Percentiles rank a stretch among this genome's conserved stretches.
phyloP scores from a whole-genome alignment of 2,888 invertebrate genomes.

The Stenoptilia bipunctidactyla region DNA sequence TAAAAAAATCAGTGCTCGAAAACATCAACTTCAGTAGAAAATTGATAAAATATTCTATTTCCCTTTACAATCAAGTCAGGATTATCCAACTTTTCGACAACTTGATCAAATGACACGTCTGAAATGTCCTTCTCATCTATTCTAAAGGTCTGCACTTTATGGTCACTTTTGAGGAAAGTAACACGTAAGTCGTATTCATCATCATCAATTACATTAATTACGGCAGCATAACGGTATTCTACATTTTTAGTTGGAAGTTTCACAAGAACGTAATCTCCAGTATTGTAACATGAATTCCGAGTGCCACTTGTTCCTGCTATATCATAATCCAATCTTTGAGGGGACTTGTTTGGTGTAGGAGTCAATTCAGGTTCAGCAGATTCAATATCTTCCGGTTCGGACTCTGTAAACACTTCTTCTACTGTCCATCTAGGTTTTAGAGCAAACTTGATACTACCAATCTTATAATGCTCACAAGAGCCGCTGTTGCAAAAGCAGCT shows the following conservation, averaged over 20 bases:
- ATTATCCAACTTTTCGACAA: slow-evolving; percentile 11
- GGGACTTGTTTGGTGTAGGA: slow-evolving; percentile 2
- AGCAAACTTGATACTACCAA: too few relatives aligned
- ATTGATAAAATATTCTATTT: slow-evolving; percentile 9
- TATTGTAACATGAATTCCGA: slow-evolving; percentile 6
- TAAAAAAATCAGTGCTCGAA: too few relatives aligned
- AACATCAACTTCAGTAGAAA: too few relatives aligned
- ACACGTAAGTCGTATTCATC: slow-evolving; percentile 13
- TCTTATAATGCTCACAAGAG: too few relatives aligned
- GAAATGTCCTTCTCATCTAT: slow-evolving; percentile 15
- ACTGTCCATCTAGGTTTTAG: too few relatives aligned
- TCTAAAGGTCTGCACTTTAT: slow-evolving; percentile 12
- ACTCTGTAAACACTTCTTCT: too few relatives aligned
- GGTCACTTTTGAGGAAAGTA: slow-evolving; percentile 13
- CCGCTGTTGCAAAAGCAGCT: too few relatives aligned
- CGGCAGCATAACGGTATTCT: slow-evolving; percentile 14
- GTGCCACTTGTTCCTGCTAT: slow-evolving; percentile 3
- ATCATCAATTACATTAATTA: slow-evolving; percentile 11
- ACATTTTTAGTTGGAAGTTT: slow-evolving; percentile 8
- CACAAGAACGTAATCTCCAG: slow-evolving; percentile 8
- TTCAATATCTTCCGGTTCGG: too few relatives aligned
- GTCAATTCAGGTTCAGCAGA: neutral
- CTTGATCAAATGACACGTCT: slow-evolving; percentile 12
- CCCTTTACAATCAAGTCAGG: slow-evolving; percentile 9
- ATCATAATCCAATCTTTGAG: neutral